Conservation (phyloP, 2,888 invertebrate species). For the Nesidiocoris tenuis region DNA sequence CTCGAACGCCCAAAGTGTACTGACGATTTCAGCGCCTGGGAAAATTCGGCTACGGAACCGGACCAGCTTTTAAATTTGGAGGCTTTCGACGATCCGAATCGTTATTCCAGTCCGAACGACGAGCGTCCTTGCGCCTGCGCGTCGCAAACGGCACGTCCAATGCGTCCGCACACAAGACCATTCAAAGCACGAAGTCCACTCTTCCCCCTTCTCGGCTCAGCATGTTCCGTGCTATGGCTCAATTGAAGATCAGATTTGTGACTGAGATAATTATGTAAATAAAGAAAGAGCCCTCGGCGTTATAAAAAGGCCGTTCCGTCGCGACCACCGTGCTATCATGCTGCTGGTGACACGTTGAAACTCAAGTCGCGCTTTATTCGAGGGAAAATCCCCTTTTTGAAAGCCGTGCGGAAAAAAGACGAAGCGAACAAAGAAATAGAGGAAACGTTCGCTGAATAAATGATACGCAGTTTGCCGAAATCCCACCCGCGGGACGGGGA, state of each 20-base stretch:
- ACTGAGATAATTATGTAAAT: conserved; percentile 35
- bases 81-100: neutral
- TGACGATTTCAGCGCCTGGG: no score
- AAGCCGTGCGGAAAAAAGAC: no score
- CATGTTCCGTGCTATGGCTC: conserved; percentile 28
- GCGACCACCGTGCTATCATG: neutral
- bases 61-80: neutral
- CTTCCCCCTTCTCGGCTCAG: neutral
- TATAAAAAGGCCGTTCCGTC: neutral
- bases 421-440: neutral
- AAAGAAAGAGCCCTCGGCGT: conserved; percentile 6
- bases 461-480: no score
- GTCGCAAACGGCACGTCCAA: neutral
- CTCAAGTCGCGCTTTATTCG: neutral
- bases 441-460: neutral
- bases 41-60: neutral
- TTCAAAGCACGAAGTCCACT: conserved; percentile 25
- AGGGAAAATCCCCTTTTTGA: neutral
- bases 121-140: neutral
- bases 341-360: neutral
- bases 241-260: conserved; percentile 40
- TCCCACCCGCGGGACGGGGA: no score
- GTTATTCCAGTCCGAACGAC: neutral
- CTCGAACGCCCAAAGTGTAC: no score
- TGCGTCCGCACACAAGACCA: conserved; percentile 2